Percentiles rank a stretch among this genome's conserved stretches.
Evolutionary conservation across 92 coral and sea anemone species (phyloP).

Genomic region (Zoanthus sansibaricus): DNA sequence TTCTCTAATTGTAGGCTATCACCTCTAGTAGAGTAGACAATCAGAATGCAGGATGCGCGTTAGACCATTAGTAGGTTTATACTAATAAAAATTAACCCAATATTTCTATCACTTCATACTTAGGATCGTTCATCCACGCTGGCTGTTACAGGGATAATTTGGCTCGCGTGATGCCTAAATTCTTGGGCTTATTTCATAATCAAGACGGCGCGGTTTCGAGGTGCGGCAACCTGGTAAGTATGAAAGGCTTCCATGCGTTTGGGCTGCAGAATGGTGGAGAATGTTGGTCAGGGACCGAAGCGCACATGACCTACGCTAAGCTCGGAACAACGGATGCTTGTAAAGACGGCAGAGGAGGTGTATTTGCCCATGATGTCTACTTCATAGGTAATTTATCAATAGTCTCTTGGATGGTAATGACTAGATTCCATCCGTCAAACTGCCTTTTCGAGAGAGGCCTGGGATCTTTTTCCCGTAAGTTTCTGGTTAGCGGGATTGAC

Average conservation of each 20-base stretch:
- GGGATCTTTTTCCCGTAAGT: too few relatives aligned
- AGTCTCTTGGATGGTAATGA: not conserved
- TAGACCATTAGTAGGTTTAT: too few relatives aligned
- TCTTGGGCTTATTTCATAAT: not conserved
- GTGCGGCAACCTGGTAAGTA: slow-evolving; percentile 18
- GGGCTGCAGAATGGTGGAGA: slow-evolving; percentile 37
- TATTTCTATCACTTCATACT: not conserved
- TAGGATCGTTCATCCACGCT: slow-evolving; percentile 19
- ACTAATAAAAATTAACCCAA: too few relatives aligned
- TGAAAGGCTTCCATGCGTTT: slow-evolving; percentile 11
- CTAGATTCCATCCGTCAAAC: too few relatives aligned
- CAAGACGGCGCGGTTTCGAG: not conserved
- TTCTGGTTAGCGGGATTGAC: too few relatives aligned
- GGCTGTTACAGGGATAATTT: not conserved
- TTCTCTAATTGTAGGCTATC: too few relatives aligned
- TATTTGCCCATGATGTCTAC: slow-evolving; percentile 32
- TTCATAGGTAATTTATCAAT: not conserved
- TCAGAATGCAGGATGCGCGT: too few relatives aligned
- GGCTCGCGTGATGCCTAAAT: slow-evolving; percentile 9
- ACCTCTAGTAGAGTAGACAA: too few relatives aligned
- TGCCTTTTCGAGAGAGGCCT: too few relatives aligned
- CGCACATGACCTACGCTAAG: slow-evolving; percentile 28
- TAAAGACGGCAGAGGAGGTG: slow-evolving; percentile 33
- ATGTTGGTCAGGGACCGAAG: slow-evolving; percentile 60
- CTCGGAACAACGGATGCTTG: slow-evolving; percentile 38